A percentile compares a stretch with the other conserved stretches of the same genome.
Evolutionary conservation across 2,113 vertebrate species (phyloP).

Genomic region (Pseudorhombus dupliciocellatus): DNA sequence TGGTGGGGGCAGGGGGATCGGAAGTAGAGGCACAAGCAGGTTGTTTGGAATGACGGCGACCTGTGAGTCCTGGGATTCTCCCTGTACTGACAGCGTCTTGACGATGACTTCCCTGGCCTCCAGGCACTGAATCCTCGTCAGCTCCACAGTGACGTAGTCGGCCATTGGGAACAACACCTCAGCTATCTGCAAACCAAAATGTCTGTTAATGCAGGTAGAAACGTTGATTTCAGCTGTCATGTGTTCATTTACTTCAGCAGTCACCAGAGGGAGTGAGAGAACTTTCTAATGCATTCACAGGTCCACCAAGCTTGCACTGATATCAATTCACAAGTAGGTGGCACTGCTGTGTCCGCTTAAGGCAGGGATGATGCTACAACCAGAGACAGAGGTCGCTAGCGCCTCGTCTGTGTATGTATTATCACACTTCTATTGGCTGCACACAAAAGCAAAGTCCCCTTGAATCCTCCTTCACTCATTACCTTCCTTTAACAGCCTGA

Average conservation of each 20-base stretch:
- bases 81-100: conserved; percentile 91
- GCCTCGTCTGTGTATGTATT: conserved; percentile 34
- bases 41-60: conserved; percentile 86
- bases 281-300: conserved; percentile 18
- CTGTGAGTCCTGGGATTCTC: conserved; percentile 91
- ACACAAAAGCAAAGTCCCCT: conserved; percentile 19
- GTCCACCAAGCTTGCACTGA: conserved; percentile 17
- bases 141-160: conserved; percentile 84
- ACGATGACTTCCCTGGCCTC: conserved; percentile 90
- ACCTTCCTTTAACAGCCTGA: background rate
- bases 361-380: conserved; percentile 26
- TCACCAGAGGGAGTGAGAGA: conserved; percentile 72
- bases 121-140: conserved; percentile 86
- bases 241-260: conserved; percentile 20
- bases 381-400: conserved; percentile 1
- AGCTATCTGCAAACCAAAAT: conserved; percentile 83
- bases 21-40: conserved; percentile 90
- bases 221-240: background rate
- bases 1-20: conserved; percentile 68
- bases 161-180: conserved; percentile 90
- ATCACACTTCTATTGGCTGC: conserved; percentile 28
- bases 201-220: too few species aligned
- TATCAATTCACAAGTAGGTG: conserved; percentile 42
- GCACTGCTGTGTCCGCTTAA: conserved; percentile 33
- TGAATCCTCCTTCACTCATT: conserved; percentile 1